A percentile compares a stretch with the other conserved stretches of the same genome.
These are phyloP conservation scores for Palloptera scutellata DNA, from an alignment of 2,888 invertebrate genomes.

Conservation along the genomic window DNA sequence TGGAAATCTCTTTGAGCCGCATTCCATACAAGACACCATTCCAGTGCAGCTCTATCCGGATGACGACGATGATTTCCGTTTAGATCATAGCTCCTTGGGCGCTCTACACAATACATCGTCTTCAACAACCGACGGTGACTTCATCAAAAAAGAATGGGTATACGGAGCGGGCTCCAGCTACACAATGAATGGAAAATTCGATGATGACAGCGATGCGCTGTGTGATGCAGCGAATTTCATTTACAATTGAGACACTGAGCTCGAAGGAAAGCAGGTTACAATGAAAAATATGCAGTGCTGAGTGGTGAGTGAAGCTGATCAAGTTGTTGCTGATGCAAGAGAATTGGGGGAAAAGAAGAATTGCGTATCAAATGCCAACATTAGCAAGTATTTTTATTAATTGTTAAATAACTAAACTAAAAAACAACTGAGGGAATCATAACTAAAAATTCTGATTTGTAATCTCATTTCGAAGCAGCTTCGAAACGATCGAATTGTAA, in stretches of 20 bases:
- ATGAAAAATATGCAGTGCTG: not conserved
- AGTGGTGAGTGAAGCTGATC: conserved; percentile 10
- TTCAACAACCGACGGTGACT: conserved; percentile 62
- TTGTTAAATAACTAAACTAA: conserved; percentile 33
- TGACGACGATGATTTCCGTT: conserved; percentile 61
- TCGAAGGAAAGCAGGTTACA: not conserved
- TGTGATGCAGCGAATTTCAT: conserved; percentile 63
- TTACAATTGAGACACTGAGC: conserved; percentile 53
- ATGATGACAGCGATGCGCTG: conserved; percentile 61
- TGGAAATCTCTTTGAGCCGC: conserved; percentile 62
- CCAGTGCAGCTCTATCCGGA: conserved; percentile 61
- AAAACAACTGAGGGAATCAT: not conserved
- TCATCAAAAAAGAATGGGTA: conserved; percentile 63
- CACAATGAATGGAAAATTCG: conserved; percentile 62
- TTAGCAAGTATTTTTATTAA: conserved; percentile 42
- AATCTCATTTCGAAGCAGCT: not conserved
- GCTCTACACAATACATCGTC: conserved; percentile 58
- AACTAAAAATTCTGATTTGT: conserved; percentile 5
- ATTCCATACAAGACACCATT: conserved; percentile 62
- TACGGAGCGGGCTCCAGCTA: conserved; percentile 60
- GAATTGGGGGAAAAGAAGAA: conserved; percentile 3
- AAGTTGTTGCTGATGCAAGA: conserved; percentile 15
- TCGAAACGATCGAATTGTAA: too few relatives aligned
- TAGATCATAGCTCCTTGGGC: conserved; percentile 61
- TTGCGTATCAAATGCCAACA: conserved; percentile 42